Base-by-base conservation (phyloP, 1,140 invertebrate genomes). In the Aporrectodea caliginosa region DNA sequence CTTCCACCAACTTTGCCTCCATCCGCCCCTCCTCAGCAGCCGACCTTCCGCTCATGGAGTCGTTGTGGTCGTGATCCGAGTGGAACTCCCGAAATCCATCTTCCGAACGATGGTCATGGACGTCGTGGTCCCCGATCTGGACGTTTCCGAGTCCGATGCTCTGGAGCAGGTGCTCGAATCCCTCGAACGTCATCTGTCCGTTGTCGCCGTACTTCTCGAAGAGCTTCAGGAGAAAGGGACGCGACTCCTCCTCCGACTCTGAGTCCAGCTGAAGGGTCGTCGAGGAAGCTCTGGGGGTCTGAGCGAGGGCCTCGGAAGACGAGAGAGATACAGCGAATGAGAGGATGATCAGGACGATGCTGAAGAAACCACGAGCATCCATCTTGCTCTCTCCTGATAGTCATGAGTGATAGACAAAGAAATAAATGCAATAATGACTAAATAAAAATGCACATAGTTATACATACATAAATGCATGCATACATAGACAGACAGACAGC, bases 101-200 rank as follows among this genome's bases (percentile, higher is more conserved):
- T 33, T 74, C 32, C 31, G 31, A 22, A 22, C n/a, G 31, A 34
- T 74, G 73, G 29, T 31, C 31, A 1, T 74, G 73, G 32, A 77
- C 30, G 27, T n/a, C 35, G 35, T 77, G 75, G 35, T 31, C 75
- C n/a, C 22, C n/a, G n/a, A 58, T 43, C 6, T 35, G 1, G 16
- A 77, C 58, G 30, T 43, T 29, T 1, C 81, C 82, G 2, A 84
- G 73, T 12, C 82, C 82, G 1, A 84, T 32, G 30, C 76, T 83
- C 34, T 83, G 78, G 27, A 84, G 33, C 1, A 84, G 78, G 74
- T 82, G 83, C 34, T 84, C 83, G 68, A 84, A 83, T 30, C 83
- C 83, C 82, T 84, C 83, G 22, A 83, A 82, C 1, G 82, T 83
- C 76, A 84, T 83, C 30, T 80, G 34, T 16, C 80, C 82, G 72